Evolutionary conservation across 2,113 vertebrate genomes (phyloP).

Genomic region (Rhea pennata): DNA sequence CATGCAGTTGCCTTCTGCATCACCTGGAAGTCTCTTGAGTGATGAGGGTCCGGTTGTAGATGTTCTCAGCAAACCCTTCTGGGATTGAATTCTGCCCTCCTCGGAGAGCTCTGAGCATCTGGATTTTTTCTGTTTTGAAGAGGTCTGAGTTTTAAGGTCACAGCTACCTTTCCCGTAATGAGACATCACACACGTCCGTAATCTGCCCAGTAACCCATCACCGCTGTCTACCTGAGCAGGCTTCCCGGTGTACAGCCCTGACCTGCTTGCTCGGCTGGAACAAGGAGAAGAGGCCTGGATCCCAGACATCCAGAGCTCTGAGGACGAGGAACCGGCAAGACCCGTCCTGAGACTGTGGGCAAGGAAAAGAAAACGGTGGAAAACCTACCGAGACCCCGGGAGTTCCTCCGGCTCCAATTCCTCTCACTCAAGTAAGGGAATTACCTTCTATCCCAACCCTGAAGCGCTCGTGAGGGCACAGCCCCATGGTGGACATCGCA

Average conservation of each 20-base stretch:
- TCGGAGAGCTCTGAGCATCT: not conserved
- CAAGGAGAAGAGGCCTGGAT: not conserved
- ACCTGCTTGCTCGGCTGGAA: not conserved
- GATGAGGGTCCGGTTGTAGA: not conserved
- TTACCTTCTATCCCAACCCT: no score
- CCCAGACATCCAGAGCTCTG: not conserved
- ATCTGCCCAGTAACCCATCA: not conserved
- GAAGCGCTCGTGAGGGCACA: not conserved
- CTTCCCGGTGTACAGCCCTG: not conserved
- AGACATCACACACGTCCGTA: fast-evolving
- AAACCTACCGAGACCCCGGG: not conserved
- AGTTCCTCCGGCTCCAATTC: not conserved
- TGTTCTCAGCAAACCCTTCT: not conserved
- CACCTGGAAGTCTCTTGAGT: not conserved
- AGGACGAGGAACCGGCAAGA: not conserved
- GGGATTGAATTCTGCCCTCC: not conserved
- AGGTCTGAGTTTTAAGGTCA: not conserved
- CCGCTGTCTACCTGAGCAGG: not conserved
- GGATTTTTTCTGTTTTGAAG: not conserved
- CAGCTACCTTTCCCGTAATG: fast-evolving
- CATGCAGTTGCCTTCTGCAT: not conserved
- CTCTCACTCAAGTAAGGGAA: not conserved
- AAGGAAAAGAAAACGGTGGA: not conserved
- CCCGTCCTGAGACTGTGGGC: not conserved
- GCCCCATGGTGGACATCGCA: no score